Evolutionary conservation across 2,888 invertebrate genomes (phyloP).

Genomic region (Eupithecia abbreviata): DNA sequence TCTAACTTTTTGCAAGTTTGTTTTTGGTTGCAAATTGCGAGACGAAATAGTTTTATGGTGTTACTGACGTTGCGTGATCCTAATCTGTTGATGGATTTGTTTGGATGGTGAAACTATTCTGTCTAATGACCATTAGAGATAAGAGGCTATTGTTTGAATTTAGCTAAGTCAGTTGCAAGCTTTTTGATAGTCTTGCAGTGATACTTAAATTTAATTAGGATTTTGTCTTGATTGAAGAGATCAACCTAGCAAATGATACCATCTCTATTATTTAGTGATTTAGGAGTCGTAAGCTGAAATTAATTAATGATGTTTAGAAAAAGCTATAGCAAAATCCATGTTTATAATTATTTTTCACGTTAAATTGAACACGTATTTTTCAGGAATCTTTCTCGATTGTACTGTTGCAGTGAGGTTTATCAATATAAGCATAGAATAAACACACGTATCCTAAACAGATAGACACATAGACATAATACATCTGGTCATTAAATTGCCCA

Average conservation of each 20-base stretch:
- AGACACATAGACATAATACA: slow-evolving; percentile 60
- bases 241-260: not conserved
- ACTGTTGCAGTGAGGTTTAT: not conserved
- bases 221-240: not conserved
- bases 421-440: slow-evolving; percentile 24
- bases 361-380: not conserved
- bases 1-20: slow-evolving; percentile 57
- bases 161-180: slow-evolving; percentile 3
- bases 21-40: slow-evolving; percentile 53
- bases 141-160: slow-evolving; percentile 16
- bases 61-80: slow-evolving; percentile 44
- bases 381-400: not conserved
- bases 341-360: not conserved
- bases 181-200: slow-evolving; percentile 8
- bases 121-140: slow-evolving; percentile 21
- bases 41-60: slow-evolving; percentile 45
- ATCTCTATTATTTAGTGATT: not conserved
- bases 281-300: not conserved
- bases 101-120: slow-evolving; percentile 26
- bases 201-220: not conserved
- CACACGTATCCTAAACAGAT: slow-evolving; percentile 54
- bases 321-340: not conserved
- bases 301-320: not conserved
- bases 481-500: slow-evolving; percentile 77
- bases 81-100: slow-evolving; percentile 43